Evolutionary conservation across 2,797 vertebrate species (phyloP), one percentile per base, ranked within the genome.

Genomic region (Molossus alvarezi): DNA sequence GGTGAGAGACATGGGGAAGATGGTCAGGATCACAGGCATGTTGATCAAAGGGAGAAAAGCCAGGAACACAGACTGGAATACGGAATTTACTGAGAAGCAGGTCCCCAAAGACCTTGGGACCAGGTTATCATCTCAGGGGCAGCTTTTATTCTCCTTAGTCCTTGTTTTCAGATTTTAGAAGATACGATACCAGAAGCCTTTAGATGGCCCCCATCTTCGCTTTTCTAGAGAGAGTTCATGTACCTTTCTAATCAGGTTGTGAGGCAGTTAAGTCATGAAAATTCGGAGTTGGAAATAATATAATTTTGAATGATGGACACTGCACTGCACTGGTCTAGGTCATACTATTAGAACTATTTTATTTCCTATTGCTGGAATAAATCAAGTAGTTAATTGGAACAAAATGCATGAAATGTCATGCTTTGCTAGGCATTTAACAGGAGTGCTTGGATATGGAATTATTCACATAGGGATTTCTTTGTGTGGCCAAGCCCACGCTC

Each of bases 371-470:
- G 67, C 48, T 93, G 33, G 86, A 75, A 81, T 97, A 97, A 98
- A 90, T 98, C 95, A 97, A 69, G 64, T 93, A 94, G 75, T 73
- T 98, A 98, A 98, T 96, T 98, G 76, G 48, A 92, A 91, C 48
- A 95, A 90, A 97, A 97, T 86, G 84, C 88, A 95, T 93, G 89
- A 96, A 90, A 97, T 98, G 95, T 91, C 87, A 90, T 86, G 95
- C 96, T 98, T 98, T 97, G 84, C 45, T 97, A 88, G 97, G 81
- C 90, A 84, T 72, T 96, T 96, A 97, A 90, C 79, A 95, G 76
- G 69, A 91, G 76, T 93, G 87, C 97, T 98, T 95, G 3, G 81
- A 90, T 97, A 85, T 71, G 58, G 55, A 90, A 92, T 98, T 95
- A 91, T 84, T 97, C 94, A 91, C 90, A 60, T 72, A 55, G 92